A percentile compares a stretch with the other conserved stretches of the same genome.
Evolutionary conservation across 2,113 vertebrate genomes (phyloP).

Genomic region (Nettapus auritus): DNA sequence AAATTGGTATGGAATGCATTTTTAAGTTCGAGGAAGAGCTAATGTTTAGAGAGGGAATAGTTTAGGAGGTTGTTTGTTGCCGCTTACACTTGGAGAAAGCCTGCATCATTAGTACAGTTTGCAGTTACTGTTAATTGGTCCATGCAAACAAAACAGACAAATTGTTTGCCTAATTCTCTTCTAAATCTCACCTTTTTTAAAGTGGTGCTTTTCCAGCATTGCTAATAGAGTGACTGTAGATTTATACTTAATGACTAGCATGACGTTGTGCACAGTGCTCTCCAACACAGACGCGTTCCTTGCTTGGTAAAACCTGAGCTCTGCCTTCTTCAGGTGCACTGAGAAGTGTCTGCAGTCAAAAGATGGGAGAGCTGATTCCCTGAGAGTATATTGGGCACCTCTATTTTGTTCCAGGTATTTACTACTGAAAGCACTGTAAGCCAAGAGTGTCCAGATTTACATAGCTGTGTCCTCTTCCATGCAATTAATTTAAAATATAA

Average conservation of each 20-base stretch:
- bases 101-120: constrained; percentile 18
- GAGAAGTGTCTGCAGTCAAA: background rate
- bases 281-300: background rate
- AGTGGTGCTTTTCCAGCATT: background rate
- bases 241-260: background rate
- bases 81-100: background rate
- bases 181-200: background rate
- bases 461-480: background rate
- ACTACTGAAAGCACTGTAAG: background rate
- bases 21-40: constrained; percentile 40
- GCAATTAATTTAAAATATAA: background rate
- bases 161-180: background rate
- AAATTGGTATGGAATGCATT: constrained; percentile 26
- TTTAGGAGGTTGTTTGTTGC: constrained; percentile 3
- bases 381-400: fast-evolving
- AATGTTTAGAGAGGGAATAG: constrained; percentile 25
- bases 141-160: constrained; percentile 1
- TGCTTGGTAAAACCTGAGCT: background rate
- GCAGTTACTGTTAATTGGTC: constrained; percentile 33
- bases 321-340: background rate
- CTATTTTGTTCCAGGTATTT: background rate
- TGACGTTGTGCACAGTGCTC: background rate
- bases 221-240: background rate
- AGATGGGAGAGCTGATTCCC: background rate
- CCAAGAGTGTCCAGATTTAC: background rate